Evolutionary conservation across 2,797 vertebrate genomes (phyloP).

Genomic region (Aselliscus stoliczkanus): DNA sequence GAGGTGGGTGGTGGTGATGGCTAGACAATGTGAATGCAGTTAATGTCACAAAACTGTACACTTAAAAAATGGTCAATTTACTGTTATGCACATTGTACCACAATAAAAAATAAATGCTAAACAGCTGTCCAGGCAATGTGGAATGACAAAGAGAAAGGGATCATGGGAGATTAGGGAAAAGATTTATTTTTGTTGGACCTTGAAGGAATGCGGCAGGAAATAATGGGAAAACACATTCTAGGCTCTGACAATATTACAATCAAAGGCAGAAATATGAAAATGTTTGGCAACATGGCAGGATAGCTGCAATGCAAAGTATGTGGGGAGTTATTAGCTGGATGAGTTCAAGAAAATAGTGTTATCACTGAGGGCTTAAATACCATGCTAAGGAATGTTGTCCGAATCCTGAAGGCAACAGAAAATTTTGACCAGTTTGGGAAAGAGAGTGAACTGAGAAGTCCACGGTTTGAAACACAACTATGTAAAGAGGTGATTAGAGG

Average conservation of each 20-base stretch:
- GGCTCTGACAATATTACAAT: neutral
- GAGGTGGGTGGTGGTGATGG: neutral
- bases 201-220: neutral
- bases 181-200: neutral
- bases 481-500: neutral
- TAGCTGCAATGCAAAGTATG: neutral
- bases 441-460: neutral
- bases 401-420: neutral
- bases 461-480: neutral
- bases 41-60: neutral
- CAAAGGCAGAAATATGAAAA: neutral
- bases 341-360: neutral
- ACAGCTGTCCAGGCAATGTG: neutral
- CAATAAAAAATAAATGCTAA: neutral
- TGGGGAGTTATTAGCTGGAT: neutral
- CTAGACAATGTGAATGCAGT: neutral
- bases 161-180: neutral
- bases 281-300: neutral
- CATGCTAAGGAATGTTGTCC: neutral
- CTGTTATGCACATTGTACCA: neutral
- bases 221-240: neutral
- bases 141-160: neutral
- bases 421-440: neutral
- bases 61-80: neutral
- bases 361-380: neutral